phyloP scores from a whole-genome alignment of 1,140 invertebrate species.

The Elymnias hypermnestra region DNA sequence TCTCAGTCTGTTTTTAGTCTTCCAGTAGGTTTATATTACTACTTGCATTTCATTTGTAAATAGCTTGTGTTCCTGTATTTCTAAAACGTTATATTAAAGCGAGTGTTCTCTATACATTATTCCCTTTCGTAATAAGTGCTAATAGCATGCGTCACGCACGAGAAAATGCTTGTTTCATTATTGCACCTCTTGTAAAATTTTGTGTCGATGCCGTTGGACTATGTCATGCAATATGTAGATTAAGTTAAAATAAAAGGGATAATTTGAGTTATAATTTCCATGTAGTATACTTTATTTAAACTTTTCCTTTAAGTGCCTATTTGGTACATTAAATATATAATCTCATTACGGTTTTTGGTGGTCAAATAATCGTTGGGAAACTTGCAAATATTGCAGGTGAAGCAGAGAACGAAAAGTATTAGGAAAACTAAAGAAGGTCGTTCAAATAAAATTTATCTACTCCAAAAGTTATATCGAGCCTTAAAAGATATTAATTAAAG shows the following conservation, averaged over 20 bases:
- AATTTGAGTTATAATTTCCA: constrained; percentile 6
- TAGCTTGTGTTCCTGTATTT: too few relatives aligned
- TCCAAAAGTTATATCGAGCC: too few relatives aligned
- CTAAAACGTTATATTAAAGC: too few relatives aligned
- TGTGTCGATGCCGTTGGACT: constrained; percentile 27
- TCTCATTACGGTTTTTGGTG: background rate
- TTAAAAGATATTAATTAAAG: too few relatives aligned
- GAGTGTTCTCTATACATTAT: constrained; percentile 31
- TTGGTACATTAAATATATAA: background rate
- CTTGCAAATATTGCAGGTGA: too few relatives aligned
- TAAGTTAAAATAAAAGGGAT: constrained; percentile 21
- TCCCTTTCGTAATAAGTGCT: constrained; percentile 17
- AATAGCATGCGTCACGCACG: constrained; percentile 37
- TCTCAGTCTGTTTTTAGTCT: too few relatives aligned
- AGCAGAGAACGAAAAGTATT: too few relatives aligned
- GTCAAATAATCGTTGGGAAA: too few relatives aligned
- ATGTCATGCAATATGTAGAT: constrained; percentile 43
- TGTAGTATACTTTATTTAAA: background rate
- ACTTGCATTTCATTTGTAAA: too few relatives aligned
- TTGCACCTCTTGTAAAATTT: constrained; percentile 21
- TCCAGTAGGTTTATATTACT: too few relatives aligned
- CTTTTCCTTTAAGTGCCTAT: background rate
- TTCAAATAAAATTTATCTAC: too few relatives aligned
- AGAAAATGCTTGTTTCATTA: constrained; percentile 32
- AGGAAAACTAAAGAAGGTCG: too few relatives aligned